These are phyloP conservation scores for Schizopygopsis pylzovi DNA, from an alignment of 2,797 vertebrate genomes.

Conservation along the genomic window DNA sequence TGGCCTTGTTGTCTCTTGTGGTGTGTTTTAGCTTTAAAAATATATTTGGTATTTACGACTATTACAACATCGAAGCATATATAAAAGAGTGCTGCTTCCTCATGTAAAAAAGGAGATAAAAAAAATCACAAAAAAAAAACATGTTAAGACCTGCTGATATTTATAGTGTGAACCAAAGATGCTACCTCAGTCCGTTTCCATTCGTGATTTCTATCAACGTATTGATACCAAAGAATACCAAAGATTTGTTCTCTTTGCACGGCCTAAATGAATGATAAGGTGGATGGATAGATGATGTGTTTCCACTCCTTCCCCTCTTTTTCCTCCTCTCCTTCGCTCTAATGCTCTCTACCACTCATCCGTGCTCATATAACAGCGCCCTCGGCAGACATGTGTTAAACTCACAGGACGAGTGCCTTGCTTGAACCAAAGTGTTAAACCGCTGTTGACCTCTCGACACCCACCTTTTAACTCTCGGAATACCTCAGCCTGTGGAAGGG, in stretches of 20 bases:
- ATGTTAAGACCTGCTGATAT: slow-evolving; percentile 94
- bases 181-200: slow-evolving; percentile 99
- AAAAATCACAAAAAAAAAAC: slow-evolving; percentile 64
- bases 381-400: slow-evolving; percentile 84
- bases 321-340: slow-evolving; percentile 58
- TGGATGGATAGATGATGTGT: slow-evolving; percentile 82
- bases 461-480: slow-evolving; percentile 97
- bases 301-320: slow-evolving; percentile 59
- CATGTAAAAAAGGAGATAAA: slow-evolving; percentile 72
- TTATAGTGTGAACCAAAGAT: slow-evolving; percentile 99
- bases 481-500: slow-evolving; percentile 99
- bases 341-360: slow-evolving; percentile 64
- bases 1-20: slow-evolving; percentile 84
- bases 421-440: slow-evolving; percentile 99
- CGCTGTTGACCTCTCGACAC: slow-evolving; percentile 94
- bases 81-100: slow-evolving; percentile 87
- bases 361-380: slow-evolving; percentile 75
- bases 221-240: slow-evolving; percentile 99
- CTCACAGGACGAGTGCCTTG: slow-evolving; percentile 99
- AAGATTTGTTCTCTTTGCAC: slow-evolving; percentile 93
- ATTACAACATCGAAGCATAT: slow-evolving; percentile 81
- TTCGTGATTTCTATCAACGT: slow-evolving; percentile 99
- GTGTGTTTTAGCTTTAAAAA: slow-evolving; percentile 83
- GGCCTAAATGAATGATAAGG: slow-evolving; percentile 88
- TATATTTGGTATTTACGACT: slow-evolving; percentile 84